phyloP scores from a whole-genome alignment of 1,140 invertebrate species.

The Papilio dardanus region DNA sequence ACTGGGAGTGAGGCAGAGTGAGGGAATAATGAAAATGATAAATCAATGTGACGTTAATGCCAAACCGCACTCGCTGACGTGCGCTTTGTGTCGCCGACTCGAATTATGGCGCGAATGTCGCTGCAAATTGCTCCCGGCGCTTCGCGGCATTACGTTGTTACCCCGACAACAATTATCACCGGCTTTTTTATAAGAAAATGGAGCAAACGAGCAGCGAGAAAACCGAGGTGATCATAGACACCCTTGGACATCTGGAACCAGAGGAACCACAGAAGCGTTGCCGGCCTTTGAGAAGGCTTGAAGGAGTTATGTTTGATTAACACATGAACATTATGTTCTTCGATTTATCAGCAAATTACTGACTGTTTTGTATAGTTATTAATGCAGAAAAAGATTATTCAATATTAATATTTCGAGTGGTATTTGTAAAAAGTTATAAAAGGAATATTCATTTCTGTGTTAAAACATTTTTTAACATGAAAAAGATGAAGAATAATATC shows the following conservation, averaged over 20 bases:
- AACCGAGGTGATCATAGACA: too few species aligned
- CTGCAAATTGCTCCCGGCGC: constrained; percentile 19
- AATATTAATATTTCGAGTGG: too few species aligned
- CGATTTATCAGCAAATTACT: too few species aligned
- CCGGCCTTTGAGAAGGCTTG: too few species aligned
- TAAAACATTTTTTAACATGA: background rate
- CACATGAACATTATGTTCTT: too few species aligned
- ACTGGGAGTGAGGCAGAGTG: constrained; percentile 31
- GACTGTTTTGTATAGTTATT: too few species aligned
- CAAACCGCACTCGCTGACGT: constrained; percentile 18
- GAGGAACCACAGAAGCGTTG: too few species aligned
- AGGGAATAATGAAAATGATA: constrained; percentile 47
- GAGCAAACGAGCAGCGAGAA: too few species aligned
- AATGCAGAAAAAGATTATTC: too few species aligned
- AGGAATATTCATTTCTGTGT: background rate
- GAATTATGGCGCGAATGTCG: constrained; percentile 13
- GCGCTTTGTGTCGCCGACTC: constrained; percentile 11
- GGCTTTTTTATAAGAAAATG: background rate
- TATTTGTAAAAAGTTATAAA: too few species aligned
- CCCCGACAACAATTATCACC: background rate
- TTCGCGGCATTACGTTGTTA: background rate
- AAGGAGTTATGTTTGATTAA: too few species aligned
- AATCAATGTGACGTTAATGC: constrained; percentile 46
- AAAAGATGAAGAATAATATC: background rate
- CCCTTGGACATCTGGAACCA: too few species aligned